Evolutionary conservation across 2,888 invertebrate species (phyloP).

Genomic region (Amiota mariae): DNA sequence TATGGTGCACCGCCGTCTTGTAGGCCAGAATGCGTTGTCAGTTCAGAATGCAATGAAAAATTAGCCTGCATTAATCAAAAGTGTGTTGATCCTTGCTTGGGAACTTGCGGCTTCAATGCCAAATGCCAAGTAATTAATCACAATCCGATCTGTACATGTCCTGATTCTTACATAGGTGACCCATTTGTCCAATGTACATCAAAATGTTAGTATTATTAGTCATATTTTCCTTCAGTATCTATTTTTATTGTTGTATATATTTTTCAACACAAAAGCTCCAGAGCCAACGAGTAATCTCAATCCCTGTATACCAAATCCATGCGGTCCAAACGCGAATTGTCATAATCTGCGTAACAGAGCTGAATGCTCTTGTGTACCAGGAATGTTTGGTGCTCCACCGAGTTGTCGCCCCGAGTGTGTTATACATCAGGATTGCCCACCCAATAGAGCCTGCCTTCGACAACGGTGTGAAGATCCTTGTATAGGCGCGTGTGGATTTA

Average conservation of each 20-base stretch:
- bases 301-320: constrained; percentile 83
- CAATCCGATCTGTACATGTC: constrained; percentile 86
- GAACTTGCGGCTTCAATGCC: constrained; percentile 84
- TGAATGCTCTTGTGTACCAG: constrained; percentile 83
- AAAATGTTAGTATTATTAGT: constrained; percentile 63
- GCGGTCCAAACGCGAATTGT: constrained; percentile 85
- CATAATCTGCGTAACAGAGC: constrained; percentile 80
- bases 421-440: constrained; percentile 82
- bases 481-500: constrained; percentile 82
- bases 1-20: constrained; percentile 85
- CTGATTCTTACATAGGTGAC: constrained; percentile 81
- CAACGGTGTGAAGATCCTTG: constrained; percentile 84
- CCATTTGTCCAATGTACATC: constrained; percentile 81
- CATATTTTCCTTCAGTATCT: neutral
- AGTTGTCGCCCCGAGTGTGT: constrained; percentile 85
- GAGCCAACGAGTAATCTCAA: constrained; percentile 75
- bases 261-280: constrained; percentile 63
- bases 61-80: constrained; percentile 85
- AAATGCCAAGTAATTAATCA: constrained; percentile 86
- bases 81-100: constrained; percentile 85
- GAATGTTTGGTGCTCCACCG: constrained; percentile 86
- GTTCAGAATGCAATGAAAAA: constrained; percentile 84
- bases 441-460: constrained; percentile 81
- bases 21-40: constrained; percentile 85
- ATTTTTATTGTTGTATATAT: neutral